Percentiles rank a stretch among this genome's conserved stretches.
These are phyloP conservation scores for Scaptomyza flava DNA, from an alignment of 2,888 invertebrate genomes.

Conservation along the genomic window DNA sequence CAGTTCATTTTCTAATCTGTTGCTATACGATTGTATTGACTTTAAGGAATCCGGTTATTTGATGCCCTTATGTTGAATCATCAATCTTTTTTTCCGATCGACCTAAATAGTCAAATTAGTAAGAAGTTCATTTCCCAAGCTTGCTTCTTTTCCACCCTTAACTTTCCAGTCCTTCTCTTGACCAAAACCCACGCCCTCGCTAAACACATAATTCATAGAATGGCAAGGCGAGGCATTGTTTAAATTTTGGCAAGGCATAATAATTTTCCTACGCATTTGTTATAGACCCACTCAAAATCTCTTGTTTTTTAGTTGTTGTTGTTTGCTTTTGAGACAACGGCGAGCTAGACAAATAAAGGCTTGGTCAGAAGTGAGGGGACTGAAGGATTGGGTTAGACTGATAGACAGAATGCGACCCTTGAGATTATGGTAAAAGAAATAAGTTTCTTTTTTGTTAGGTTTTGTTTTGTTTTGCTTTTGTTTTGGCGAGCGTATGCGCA, in stretches of 20 bases:
- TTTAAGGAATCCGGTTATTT: too few relatives aligned
- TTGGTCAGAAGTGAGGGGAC: slow-evolving; percentile 1
- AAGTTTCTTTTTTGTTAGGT: slow-evolving; percentile 22
- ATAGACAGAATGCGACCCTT: slow-evolving; percentile 41
- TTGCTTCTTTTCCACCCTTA: neutral
- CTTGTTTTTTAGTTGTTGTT: slow-evolving; percentile 13
- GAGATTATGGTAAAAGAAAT: slow-evolving; percentile 46
- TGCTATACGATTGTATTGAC: too few relatives aligned
- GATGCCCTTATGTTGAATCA: too few relatives aligned
- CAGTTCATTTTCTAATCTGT: too few relatives aligned
- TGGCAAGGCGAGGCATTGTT: slow-evolving; percentile 64
- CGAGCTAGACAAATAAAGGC: slow-evolving; percentile 30
- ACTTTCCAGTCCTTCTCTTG: neutral
- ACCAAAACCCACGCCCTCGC: slow-evolving; percentile 32
- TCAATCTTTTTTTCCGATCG: neutral
- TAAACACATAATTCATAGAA: slow-evolving; percentile 54
- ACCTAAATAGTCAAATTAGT: slow-evolving; percentile 30
- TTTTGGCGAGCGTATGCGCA: slow-evolving; percentile 50
- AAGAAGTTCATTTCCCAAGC: slow-evolving; percentile 41
- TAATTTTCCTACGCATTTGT: slow-evolving; percentile 72
- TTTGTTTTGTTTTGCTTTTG: too few relatives aligned
- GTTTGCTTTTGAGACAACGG: slow-evolving; percentile 37
- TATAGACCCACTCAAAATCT: neutral
- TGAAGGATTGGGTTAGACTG: slow-evolving; percentile 9
- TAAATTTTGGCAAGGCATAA: slow-evolving; percentile 73